Percentiles rank a stretch among this genome's conserved stretches.
Conservation (phyloP, 2,888 invertebrate species). For the Drosophila bunnanda region DNA sequence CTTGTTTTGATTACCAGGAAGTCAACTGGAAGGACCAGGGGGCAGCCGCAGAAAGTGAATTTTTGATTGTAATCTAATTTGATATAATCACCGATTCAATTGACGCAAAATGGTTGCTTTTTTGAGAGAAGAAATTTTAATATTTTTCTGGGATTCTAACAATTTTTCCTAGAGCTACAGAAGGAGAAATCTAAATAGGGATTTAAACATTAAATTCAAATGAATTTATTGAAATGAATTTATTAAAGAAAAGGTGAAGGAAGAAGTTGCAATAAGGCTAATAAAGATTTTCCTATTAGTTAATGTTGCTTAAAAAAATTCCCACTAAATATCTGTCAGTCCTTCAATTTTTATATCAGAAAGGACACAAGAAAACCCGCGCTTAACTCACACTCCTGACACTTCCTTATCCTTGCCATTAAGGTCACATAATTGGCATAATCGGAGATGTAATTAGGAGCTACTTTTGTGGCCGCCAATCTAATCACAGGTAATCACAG, state of each 20-base stretch:
- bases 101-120: neutral
- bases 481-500: constrained; percentile 27
- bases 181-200: too few species aligned
- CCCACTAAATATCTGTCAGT: too few species aligned
- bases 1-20: constrained; percentile 37
- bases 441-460: constrained; percentile 17
- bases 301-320: neutral
- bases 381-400: neutral
- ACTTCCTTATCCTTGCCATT: constrained; percentile 5
- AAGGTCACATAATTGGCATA: constrained; percentile 15
- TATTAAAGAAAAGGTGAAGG: neutral
- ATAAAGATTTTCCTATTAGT: neutral
- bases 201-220: neutral
- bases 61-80: constrained; percentile 15
- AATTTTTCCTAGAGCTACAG: too few species aligned
- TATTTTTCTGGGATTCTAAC: neutral
- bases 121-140: neutral
- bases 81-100: neutral
- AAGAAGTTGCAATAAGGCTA: neutral
- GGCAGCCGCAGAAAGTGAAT: constrained; percentile 21
- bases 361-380: neutral
- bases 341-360: neutral
- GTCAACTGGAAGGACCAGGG: constrained; percentile 2
- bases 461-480: constrained; percentile 11
- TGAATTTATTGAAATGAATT: neutral